A percentile compares a stretch with the other conserved stretches of the same genome.
Evolutionary conservation across 2,113 vertebrate genomes (phyloP).

Genomic region (mouse (Mus musculus)): GRCm39 chrX:68795001-68795500

Average conservation of each 20-base stretch:
- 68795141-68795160: slow-evolving; percentile 72
- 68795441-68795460: slow-evolving; percentile 84
- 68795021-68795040: slow-evolving; percentile 52
- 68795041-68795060: slow-evolving; percentile 66
- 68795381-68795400: slow-evolving; percentile 85
- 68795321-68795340: slow-evolving; percentile 87
- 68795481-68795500: slow-evolving; percentile 72
- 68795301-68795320: slow-evolving; percentile 88
- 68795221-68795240: slow-evolving; percentile 84
- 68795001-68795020: slow-evolving; percentile 63
- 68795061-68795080: neutral
- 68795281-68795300: slow-evolving; percentile 87
- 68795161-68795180: slow-evolving; percentile 74
- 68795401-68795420: slow-evolving; percentile 86
- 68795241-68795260: slow-evolving; percentile 87
- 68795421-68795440: slow-evolving; percentile 86
- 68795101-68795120: slow-evolving; percentile 44
- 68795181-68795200: slow-evolving; percentile 74
- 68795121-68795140: slow-evolving; percentile 71
- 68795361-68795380: slow-evolving; percentile 87
- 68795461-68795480: slow-evolving; percentile 76
- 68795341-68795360: slow-evolving; percentile 86
- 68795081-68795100: slow-evolving; percentile 61
- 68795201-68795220: slow-evolving; percentile 81
- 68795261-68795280: slow-evolving; percentile 88